A percentile compares a stretch with the other conserved stretches of the same genome.
phyloP scores from a whole-genome alignment of 2,113 vertebrate species.

The Lanius collurio region DNA sequence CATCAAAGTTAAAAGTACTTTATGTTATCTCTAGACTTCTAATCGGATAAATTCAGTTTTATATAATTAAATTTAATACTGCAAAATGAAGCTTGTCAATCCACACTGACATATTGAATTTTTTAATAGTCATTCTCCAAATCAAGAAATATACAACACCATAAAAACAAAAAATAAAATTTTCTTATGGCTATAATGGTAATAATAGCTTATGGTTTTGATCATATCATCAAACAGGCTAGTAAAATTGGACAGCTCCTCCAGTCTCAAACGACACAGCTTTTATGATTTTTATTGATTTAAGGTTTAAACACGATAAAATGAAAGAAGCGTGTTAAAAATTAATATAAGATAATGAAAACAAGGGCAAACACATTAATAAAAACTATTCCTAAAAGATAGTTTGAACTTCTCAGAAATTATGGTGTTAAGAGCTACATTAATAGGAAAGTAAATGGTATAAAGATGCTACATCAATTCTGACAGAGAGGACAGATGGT shows the following conservation, averaged over 20 bases:
- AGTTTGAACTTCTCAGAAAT: not conserved
- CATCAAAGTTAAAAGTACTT: constrained; percentile 54
- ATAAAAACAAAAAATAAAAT: constrained; percentile 28
- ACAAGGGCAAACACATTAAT: not conserved
- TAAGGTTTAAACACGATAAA: constrained; percentile 41
- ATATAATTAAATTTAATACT: constrained; percentile 34
- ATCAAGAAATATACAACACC: not conserved
- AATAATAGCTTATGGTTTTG: constrained; percentile 18
- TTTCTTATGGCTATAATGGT: not conserved
- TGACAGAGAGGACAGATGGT: not conserved
- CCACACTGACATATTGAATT: not conserved
- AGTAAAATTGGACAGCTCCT: constrained; percentile 31
- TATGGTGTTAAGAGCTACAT: not conserved
- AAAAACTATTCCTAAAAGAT: constrained; percentile 5
- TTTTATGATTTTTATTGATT: constrained; percentile 34
- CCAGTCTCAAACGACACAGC: not conserved
- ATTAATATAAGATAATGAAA: constrained; percentile 40
- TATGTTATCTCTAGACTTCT: not conserved
- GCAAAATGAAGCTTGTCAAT: constrained; percentile 33
- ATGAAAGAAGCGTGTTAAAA: constrained; percentile 6
- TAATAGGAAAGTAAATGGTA: not conserved
- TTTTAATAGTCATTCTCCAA: not conserved
- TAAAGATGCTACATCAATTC: not conserved
- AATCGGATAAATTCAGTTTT: constrained; percentile 7
- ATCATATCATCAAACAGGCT: not conserved